A percentile compares a stretch with the other conserved stretches of the same genome.
These are phyloP conservation scores for Diloba caeruleocephala DNA, from an alignment of 2,888 invertebrate genomes.

Conservation along the genomic window DNA sequence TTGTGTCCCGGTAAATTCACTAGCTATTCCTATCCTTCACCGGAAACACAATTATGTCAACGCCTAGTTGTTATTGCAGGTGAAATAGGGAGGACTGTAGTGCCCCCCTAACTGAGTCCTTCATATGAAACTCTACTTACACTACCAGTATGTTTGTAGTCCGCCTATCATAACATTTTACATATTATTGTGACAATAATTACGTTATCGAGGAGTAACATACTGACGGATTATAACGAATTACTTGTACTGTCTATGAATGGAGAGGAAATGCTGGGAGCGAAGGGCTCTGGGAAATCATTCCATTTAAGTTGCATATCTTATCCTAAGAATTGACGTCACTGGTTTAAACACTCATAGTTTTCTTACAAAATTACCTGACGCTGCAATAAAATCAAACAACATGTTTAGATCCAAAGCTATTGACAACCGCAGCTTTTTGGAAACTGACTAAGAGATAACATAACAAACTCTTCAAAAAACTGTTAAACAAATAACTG, in stretches of 20 bases:
- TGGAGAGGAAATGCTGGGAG: constrained; percentile 5
- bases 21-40: no score
- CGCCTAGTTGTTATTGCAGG: no score
- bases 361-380: no score
- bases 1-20: no score
- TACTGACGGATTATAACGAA: constrained; percentile 5
- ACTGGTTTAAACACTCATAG: no score
- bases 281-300: constrained; percentile 2
- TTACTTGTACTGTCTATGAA: constrained; percentile 20
- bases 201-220: constrained; percentile 26
- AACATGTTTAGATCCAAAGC: neutral
- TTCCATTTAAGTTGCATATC: no score
- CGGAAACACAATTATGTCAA: no score
- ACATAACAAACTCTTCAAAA: constrained; percentile 17
- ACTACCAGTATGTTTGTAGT: constrained; percentile 1
- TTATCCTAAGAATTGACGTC: no score
- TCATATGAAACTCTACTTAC: no score
- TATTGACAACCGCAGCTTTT: neutral
- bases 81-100: no score
- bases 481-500: constrained; percentile 43
- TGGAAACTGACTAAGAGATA: constrained; percentile 1
- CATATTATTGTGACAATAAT: constrained; percentile 25
- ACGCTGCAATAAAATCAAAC: no score
- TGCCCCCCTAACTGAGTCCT: no score
- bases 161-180: constrained; percentile 33